Conservation (phyloP, 2,113 vertebrate species). For the Hirundichthys speculiger region DNA sequence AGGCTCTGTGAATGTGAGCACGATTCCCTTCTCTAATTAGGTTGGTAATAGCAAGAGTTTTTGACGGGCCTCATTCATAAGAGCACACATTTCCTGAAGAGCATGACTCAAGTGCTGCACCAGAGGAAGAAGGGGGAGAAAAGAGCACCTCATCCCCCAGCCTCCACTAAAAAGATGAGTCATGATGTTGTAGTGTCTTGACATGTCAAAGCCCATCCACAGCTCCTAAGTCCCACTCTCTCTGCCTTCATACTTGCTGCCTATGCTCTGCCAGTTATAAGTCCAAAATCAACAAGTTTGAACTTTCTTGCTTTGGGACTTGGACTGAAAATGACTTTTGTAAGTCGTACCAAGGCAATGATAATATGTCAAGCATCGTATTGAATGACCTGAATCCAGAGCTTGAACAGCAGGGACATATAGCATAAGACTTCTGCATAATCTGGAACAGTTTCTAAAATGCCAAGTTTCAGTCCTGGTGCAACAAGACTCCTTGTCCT, state of each 20-base stretch:
- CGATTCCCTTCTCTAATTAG: conserved; percentile 47
- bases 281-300: too few species aligned
- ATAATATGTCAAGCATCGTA: too few species aligned
- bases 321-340: too few species aligned
- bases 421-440: too few species aligned
- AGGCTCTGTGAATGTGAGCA: conserved; percentile 24
- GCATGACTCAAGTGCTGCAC: conserved; percentile 50
- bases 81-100: conserved; percentile 38
- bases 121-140: conserved; percentile 26
- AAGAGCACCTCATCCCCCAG: conserved; percentile 36
- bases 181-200: conserved; percentile 45
- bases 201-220: conserved; percentile 50
- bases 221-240: conserved; percentile 33
- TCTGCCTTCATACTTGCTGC: background rate
- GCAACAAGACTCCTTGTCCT: too few species aligned
- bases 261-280: too few species aligned
- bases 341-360: too few species aligned
- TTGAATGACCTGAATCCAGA: too few species aligned
- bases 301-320: too few species aligned
- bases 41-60: conserved; percentile 26
- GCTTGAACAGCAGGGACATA: too few species aligned
- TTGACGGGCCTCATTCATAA: conserved; percentile 61
- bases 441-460: too few species aligned
- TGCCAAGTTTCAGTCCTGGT: too few species aligned
- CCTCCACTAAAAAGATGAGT: conserved; percentile 61